Base-by-base conservation (phyloP, 2,888 invertebrate genomes). In the Campopleginae sp. region DNA sequence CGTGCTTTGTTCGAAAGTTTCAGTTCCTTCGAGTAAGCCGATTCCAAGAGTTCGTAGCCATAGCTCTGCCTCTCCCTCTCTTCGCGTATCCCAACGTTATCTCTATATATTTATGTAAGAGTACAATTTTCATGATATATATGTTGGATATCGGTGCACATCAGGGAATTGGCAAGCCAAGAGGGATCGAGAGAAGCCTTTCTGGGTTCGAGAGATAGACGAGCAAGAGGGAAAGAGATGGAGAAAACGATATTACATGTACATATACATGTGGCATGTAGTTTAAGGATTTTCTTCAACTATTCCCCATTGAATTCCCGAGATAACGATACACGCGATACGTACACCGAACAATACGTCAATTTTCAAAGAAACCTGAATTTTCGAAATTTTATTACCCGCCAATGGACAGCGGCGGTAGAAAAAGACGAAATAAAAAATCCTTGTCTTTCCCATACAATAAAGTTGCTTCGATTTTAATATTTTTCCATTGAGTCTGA, bases 31-130 rank as follows among this genome's bases (percentile, higher is more conserved):
- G 77, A 66, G 84, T 86, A 87, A 87, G 87, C 87, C 86, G 87
- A 87, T 87, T 87, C 68, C 76, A 66, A 90, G 89, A 91, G 89
- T 92, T 91, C 87, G 88, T 89, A 88, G 88, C 83, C 87, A 46
- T 71, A 61, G 19, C 48, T 81, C 80, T 68, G 23, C n/a, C 27
- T 51, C 88, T 86, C 89, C 86, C 88, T 83, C 86, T 83, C 33
- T 72, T 23, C 23, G 19, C 44, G 61, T 74, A 77, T 80, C 17
- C 46, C 23, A 48, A 38, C 6, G 31, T 27, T 46, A n/a, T 51
- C 65, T 46, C n/a, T 75, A 74, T 68, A 77, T 74, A 46, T n/a
- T 46, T 74, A 80, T 70, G 65, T 70, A 68, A 61, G 75, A 4
- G 66, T 66, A 66, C 51, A 51, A 65, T 61, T 71, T 65, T 12